Evolutionary conservation across 1,140 invertebrate genomes (phyloP), one percentile per base, ranked within the genome.

Genomic region (Physella acuta): DNA sequence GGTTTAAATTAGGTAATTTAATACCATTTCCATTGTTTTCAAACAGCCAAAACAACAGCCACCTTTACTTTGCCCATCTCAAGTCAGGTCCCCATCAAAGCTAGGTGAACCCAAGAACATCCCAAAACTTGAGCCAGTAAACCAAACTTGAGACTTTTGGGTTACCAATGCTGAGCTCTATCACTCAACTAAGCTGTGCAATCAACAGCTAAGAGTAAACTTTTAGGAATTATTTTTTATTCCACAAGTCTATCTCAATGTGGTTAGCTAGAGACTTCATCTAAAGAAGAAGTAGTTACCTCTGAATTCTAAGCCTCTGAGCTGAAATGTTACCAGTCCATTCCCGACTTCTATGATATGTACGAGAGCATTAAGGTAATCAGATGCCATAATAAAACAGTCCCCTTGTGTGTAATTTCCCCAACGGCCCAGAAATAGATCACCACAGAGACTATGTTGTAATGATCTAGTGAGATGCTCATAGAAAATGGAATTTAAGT

Each of bases 341-440:
- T 99, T 99, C n/a, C 95, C 97, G 77, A 98, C 87, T 87, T 99
- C 97, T 55, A 99, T 92, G 58, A 99, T 92, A 82, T 99, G 97
- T 0, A 99, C 95, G 31, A 99, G 86, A 81, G 97, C 99, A 85
- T 99, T 99, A 1, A 99, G 88, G 82, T 98, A 97, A 85, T 98
- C 96, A 0, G 95, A 99, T 2, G 96, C 96, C 71, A 99, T 87
- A 61, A 99, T 92, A 85, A 98, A 99, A 83, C 95, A 99, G 82
- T 98, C 95, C 0, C 96, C 96, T 82, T 97, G 94, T 60, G 90
- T 90, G 24, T 94, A 95, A 92, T 95, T 97, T 8, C 95, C 89
- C 84, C 80, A 86, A 36, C 86, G 79, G 52, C 95, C 96, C 73
- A 99, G 84, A 65, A 92, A 89, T 26, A 99, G 87, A 87, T 99